Conservation (phyloP, 2,888 invertebrate species). For the Cephus sareptanus region DNA sequence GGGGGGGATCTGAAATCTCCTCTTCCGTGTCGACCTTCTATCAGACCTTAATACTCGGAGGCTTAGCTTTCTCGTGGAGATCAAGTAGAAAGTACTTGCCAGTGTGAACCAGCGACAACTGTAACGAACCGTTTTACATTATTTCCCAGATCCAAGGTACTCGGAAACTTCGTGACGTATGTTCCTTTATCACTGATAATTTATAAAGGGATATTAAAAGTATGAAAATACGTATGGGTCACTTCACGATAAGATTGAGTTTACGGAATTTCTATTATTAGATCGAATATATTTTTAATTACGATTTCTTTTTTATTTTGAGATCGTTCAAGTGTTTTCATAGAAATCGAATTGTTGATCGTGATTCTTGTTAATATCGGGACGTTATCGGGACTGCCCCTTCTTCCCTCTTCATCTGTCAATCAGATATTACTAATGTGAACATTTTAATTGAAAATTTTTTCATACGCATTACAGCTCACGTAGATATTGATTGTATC, state of each 20-base stretch:
- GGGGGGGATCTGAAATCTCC: no score
- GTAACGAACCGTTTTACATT: neutral
- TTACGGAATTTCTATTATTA: neutral
- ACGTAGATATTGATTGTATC: neutral
- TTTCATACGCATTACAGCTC: neutral
- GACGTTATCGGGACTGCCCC: neutral
- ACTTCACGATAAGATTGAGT: neutral
- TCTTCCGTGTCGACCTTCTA: neutral
- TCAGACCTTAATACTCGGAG: neutral
- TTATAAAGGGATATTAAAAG: neutral
- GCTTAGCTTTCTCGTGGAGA: neutral
- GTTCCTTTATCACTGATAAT: neutral
- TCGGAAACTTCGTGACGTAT: neutral
- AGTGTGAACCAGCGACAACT: no score
- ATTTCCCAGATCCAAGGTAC: neutral
- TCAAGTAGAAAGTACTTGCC: neutral
- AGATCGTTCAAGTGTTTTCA: neutral
- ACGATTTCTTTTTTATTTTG: neutral
- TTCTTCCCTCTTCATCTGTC: neutral
- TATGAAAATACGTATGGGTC: neutral
- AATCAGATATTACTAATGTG: neutral
- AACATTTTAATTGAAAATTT: neutral
- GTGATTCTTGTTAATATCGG: neutral
- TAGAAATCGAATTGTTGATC: neutral
- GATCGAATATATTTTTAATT: neutral